Conservation (phyloP, 2,888 invertebrate genomes). For the Dusona sp. region DNA sequence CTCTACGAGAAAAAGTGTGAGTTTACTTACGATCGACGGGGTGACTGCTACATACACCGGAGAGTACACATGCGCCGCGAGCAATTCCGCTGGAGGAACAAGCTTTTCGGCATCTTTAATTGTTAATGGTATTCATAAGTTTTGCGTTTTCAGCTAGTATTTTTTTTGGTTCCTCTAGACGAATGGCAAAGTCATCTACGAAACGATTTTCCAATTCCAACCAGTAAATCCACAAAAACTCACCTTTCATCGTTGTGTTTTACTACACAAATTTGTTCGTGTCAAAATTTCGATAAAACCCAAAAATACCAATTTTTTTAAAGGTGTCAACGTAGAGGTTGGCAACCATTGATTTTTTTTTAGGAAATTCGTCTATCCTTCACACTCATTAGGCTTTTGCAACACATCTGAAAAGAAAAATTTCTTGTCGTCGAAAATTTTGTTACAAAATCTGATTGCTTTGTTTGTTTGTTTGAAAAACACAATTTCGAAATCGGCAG, state of each 20-base stretch:
- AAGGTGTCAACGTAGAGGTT: neutral
- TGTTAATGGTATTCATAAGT: constrained; percentile 78
- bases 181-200: constrained; percentile 56
- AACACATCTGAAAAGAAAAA: neutral
- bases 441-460: neutral
- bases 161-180: constrained; percentile 16
- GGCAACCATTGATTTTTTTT: neutral
- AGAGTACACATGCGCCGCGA: constrained; percentile 86
- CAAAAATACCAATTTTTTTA: neutral
- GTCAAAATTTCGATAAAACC: neutral
- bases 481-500: constrained; percentile 83
- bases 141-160: constrained; percentile 26
- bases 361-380: neutral
- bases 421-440: neutral
- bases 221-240: neutral
- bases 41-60: constrained; percentile 85
- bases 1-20: constrained; percentile 83
- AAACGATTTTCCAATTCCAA: constrained; percentile 59
- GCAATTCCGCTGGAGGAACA: constrained; percentile 89
- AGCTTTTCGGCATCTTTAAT: constrained; percentile 88
- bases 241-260: neutral
- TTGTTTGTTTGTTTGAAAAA: neutral
- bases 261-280: neutral
- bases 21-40: constrained; percentile 84
- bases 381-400: neutral